Base-by-base conservation (phyloP, 2,888 invertebrate species). In the Hoplodrina ambigua region DNA sequence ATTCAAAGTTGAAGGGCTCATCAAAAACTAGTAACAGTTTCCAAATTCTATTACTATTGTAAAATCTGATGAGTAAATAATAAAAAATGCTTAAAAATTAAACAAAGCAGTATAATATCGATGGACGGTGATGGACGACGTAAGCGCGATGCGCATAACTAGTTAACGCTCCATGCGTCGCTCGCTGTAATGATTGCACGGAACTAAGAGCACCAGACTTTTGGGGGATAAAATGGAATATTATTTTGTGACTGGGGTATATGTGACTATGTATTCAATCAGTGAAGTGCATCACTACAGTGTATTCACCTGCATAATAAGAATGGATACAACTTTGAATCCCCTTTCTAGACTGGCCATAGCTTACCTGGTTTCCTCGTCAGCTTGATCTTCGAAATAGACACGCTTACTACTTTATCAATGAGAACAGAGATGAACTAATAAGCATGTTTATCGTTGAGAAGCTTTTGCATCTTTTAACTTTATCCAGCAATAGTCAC, bases 121-220 rank as follows among this genome's bases (percentile, higher is more conserved):
- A 78, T 25, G 64, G 65, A 69, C 77, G 69, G 55, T 83, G 83
- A 82, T 78, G 78, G 69, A 83, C 80, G 82, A 80, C 75, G 69
- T 72, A 75, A 78, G 71, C 75, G 57, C 78, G 72, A 78, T 74
- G 75, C 60, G 61, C 69, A 61, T 66, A 78, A 78, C 73, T 75
- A 79, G 79, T 79, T 79, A 79, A 79, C 79, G 79, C 79, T 79
- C 75, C 75, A 75, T 75, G 72, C 75, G 59, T 70, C 65, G 52
- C 69, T 50, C 37, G 65, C 72, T 73, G 73, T 82, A 83, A 83
- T 83, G 62, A 83, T 67, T 74, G 70, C 78, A 82, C 75, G 78
- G 56, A 81, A 80, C 44, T 78, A 70, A 30, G 54, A 13, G 1
- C 41, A 55, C 78, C 78, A 82, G 13, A 6, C 15, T n/a, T 60